Evolutionary conservation across 2,797 vertebrate genomes (phyloP).

Genomic region (Gymnothorax javanicus): DNA sequence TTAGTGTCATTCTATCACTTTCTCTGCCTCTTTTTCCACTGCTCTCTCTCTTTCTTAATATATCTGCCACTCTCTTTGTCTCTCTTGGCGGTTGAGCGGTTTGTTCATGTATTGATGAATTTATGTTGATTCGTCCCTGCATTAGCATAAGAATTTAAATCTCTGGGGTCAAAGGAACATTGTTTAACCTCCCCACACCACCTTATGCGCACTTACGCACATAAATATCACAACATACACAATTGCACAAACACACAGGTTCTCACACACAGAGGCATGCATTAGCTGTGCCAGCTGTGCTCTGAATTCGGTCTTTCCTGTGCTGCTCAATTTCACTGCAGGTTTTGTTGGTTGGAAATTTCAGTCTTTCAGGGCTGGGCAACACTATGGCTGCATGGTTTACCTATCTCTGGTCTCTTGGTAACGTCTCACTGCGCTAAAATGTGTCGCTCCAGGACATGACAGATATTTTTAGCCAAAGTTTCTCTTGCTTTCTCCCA

Average conservation of each 20-base stretch:
- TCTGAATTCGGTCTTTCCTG: background rate
- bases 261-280: background rate
- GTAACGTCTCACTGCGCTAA: background rate
- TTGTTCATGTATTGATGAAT: background rate
- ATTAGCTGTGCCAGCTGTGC: background rate
- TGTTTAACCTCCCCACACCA: too few species aligned
- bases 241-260: slow-evolving; percentile 8
- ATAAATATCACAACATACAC: background rate
- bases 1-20: background rate
- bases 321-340: background rate
- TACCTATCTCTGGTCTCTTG: background rate
- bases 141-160: too few species aligned
- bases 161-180: too few species aligned
- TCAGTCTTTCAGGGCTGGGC: background rate
- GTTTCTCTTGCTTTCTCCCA: background rate
- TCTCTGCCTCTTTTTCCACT: background rate
- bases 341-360: background rate
- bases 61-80: background rate
- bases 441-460: background rate
- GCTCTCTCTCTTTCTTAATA: slow-evolving; percentile 8
- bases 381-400: background rate
- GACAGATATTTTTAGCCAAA: background rate
- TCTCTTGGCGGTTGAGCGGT: background rate
- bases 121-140: background rate
- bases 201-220: too few species aligned